Percentiles rank a stretch among this genome's conserved stretches.
Conservation (phyloP, 2,113 vertebrate species). For the Cromileptes altivelis region DNA sequence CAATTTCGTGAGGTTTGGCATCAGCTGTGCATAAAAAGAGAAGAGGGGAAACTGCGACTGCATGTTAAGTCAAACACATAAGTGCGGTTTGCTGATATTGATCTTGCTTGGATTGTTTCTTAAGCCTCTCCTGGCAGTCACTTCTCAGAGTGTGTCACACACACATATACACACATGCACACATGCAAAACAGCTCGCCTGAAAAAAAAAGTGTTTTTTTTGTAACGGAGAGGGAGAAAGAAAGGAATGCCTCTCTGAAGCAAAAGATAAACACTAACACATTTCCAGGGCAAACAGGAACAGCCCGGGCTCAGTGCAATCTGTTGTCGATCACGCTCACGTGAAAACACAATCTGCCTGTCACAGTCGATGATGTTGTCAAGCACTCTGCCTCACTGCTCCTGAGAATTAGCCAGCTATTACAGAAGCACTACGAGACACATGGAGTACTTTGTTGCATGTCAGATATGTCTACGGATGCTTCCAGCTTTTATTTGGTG, state of each 20-base stretch:
- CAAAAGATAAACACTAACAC: conserved; percentile 80
- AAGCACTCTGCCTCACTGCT: conserved; percentile 76
- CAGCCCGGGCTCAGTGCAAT: conserved; percentile 73
- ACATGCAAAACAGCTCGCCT: conserved; percentile 52
- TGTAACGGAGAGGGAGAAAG: conserved; percentile 57
- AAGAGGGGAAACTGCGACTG: conserved; percentile 68
- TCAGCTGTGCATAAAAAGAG: conserved; percentile 59
- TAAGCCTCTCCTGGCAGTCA: conserved; percentile 80
- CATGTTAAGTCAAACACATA: conserved; percentile 81
- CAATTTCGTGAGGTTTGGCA: conserved; percentile 77
- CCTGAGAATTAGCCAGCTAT: conserved; percentile 81
- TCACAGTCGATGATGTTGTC: conserved; percentile 86
- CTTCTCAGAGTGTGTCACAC: conserved; percentile 75
- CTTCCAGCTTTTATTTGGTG: conserved; percentile 68
- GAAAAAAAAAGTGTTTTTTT: conserved; percentile 60
- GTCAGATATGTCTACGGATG: conserved; percentile 70
- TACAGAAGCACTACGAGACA: conserved; percentile 61
- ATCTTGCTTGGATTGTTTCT: conserved; percentile 81
- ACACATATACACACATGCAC: conserved; percentile 43
- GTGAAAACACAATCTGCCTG: conserved; percentile 86
- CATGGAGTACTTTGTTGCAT: conserved; percentile 66
- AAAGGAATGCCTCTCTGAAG: conserved; percentile 70
- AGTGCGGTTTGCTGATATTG: conserved; percentile 81
- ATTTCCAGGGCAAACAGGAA: conserved; percentile 79
- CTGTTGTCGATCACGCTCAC: conserved; percentile 81